phyloP scores from a whole-genome alignment of 2,113 vertebrate species.

The Willisornis vidua region DNA sequence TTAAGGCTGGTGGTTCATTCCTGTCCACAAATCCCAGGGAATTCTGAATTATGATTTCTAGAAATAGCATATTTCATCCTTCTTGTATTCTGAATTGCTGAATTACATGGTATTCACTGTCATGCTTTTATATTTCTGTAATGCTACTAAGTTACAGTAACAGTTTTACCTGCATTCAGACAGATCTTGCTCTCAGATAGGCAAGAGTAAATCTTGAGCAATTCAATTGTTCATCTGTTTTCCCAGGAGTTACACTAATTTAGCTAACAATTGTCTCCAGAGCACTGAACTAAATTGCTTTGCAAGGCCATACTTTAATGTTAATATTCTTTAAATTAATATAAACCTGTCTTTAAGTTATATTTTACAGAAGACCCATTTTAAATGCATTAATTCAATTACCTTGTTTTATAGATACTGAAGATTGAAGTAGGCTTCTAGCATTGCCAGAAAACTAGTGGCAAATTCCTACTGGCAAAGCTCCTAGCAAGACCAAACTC shows the following conservation, averaged over 20 bases:
- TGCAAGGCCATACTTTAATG: neutral
- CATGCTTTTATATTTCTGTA: neutral
- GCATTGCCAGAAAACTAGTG: neutral
- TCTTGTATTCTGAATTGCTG: neutral
- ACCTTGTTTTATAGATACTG: neutral
- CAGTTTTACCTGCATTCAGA: neutral
- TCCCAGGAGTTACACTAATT: neutral
- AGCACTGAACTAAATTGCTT: neutral
- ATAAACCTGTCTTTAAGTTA: neutral
- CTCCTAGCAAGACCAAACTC: neutral
- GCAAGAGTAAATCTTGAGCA: neutral
- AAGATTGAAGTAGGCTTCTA: neutral
- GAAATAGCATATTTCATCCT: neutral
- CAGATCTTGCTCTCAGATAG: neutral
- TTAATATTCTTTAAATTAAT: conserved; percentile 10
- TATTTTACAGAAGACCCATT: neutral
- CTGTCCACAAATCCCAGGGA: neutral
- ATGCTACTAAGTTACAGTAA: neutral
- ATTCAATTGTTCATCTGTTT: neutral
- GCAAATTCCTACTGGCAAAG: neutral
- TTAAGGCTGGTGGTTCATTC: neutral
- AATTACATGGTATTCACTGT: neutral
- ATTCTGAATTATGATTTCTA: neutral
- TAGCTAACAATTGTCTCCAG: neutral
- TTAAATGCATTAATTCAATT: conserved; percentile 5